phyloP scores from a whole-genome alignment of 2,797 vertebrate genomes.

The Argyrosomus regius region DNA sequence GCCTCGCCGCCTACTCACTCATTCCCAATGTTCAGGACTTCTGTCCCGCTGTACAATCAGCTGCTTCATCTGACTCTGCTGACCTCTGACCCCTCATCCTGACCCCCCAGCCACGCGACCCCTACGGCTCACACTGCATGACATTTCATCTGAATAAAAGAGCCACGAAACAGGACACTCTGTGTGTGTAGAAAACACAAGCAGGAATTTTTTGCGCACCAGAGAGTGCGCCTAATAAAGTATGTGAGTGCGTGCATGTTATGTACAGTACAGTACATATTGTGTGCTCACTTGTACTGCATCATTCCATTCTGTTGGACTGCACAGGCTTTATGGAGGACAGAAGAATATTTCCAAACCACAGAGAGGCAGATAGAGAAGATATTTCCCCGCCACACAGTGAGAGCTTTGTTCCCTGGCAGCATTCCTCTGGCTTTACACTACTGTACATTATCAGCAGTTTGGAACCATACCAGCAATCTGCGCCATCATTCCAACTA shows the following conservation, averaged over 20 bases:
- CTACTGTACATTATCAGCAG: constrained; percentile 58
- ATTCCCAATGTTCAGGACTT: constrained; percentile 33
- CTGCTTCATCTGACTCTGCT: constrained; percentile 63
- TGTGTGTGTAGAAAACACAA: constrained; percentile 37
- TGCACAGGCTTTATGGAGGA: constrained; percentile 26
- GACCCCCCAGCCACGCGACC: constrained; percentile 44
- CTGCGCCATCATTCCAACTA: constrained; percentile 10
- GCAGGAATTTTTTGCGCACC: constrained; percentile 17
- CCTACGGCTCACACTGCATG: constrained; percentile 41
- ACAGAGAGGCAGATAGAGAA: constrained; percentile 36
- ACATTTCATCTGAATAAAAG: constrained; percentile 68
- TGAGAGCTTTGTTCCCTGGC: constrained; percentile 58
- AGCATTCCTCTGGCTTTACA: constrained; percentile 55
- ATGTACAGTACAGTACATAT: not conserved
- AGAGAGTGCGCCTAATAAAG: constrained; percentile 15
- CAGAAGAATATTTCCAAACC: constrained; percentile 43
- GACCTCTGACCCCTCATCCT: constrained; percentile 56
- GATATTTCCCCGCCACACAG: constrained; percentile 50
- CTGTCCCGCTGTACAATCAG: constrained; percentile 68
- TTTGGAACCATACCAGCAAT: constrained; percentile 29
- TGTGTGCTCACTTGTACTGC: constrained; percentile 15
- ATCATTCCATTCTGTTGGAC: constrained; percentile 33
- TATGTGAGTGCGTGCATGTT: constrained; percentile 6
- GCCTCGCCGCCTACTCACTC: constrained; percentile 50
- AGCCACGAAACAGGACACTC: constrained; percentile 32